Percentiles rank a stretch among this genome's conserved stretches.
Evolutionary conservation across 2,797 vertebrate genomes (phyloP).

Genomic region (Lutjanus argentimaculatus): DNA sequence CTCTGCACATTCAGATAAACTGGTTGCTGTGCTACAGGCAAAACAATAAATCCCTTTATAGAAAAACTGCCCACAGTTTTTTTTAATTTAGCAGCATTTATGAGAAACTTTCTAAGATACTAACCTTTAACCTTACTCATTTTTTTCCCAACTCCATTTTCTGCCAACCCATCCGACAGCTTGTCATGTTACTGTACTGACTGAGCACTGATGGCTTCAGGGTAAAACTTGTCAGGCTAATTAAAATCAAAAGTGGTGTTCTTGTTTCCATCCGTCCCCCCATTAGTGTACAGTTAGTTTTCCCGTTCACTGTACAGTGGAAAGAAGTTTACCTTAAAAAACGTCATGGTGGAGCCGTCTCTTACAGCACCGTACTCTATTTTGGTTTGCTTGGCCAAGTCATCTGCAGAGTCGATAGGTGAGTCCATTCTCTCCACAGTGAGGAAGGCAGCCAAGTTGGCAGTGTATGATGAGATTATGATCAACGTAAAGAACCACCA

Average conservation of each 20-base stretch:
- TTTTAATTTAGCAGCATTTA: conserved; percentile 35
- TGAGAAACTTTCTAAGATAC: conserved; percentile 9
- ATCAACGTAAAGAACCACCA: conserved; percentile 99
- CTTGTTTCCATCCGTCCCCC: conserved; percentile 12
- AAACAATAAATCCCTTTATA: conserved; percentile 55
- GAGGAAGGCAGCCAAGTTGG: conserved; percentile 97
- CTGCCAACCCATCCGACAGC: conserved; percentile 11
- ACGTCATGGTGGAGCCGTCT: conserved; percentile 98
- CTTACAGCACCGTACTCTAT: conserved; percentile 97
- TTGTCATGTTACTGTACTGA: conserved; percentile 12
- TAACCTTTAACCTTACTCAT: conserved; percentile 18
- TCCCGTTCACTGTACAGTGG: neutral
- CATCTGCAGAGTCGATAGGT: conserved; percentile 96
- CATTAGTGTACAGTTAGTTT: neutral
- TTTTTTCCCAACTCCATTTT: conserved; percentile 11
- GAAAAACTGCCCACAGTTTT: neutral
- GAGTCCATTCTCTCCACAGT: conserved; percentile 99
- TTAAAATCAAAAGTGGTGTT: conserved; percentile 22
- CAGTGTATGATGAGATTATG: conserved; percentile 98
- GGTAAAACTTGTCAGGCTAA: conserved; percentile 22
- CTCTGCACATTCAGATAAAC: conserved; percentile 48
- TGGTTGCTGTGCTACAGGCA: conserved; percentile 17
- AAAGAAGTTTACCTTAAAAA: conserved; percentile 93
- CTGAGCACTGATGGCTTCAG: conserved; percentile 27
- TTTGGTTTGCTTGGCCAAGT: conserved; percentile 98